Base-by-base conservation (phyloP, 1,140 invertebrate species). In the Pararge aegeria region DNA sequence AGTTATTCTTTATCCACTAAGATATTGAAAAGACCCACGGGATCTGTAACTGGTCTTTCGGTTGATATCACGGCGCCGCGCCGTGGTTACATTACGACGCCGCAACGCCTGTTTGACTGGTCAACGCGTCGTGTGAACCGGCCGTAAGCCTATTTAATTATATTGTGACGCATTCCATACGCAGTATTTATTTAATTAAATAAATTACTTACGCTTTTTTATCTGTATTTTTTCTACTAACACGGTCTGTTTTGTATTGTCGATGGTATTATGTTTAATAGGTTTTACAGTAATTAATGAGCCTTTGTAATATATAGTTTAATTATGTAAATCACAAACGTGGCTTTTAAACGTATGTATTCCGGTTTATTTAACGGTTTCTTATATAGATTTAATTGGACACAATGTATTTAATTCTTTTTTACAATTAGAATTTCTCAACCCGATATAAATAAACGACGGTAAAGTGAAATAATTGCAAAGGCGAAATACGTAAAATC, bases 131-230 rank as follows among this genome's bases (percentile, higher is more conserved):
- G n/a, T n/a, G n/a, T n/a, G n/a, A n/a, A n/a, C n/a, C n/a, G n/a
- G n/a, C n/a, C n/a, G n/a, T n/a, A n/a, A n/a, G 64, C 70, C 60
- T 65, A 70, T 69, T 78, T 68, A 60, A 59, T 55, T 68, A 59
- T 71, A 50, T 63, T 73, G 69, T 63, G 61, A 83, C 75, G 82
- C 83, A 89, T 89, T 89, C 86, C 86, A 84, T 78, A 75, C 72
- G 73, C 75, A 88, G 83, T 88, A 87, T 87, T n/a, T n/a, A n/a
- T n/a, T 89, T 83, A 71, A 61, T 72, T 58, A 55, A 70, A 75
- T 61, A 74, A 77, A 75, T 62, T 73, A 77, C 72, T 78, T 80
- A 80, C 73, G 76, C 74, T 80, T 66, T 24, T 30, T 77, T 76
- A 62, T 66, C 66, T 68, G 70, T 71, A 70, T 66, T 72, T 62